Evolutionary conservation across 2,113 vertebrate species (phyloP), one percentile per base, ranked within the genome.

Genomic region (Apodemus sylvaticus): DNA sequence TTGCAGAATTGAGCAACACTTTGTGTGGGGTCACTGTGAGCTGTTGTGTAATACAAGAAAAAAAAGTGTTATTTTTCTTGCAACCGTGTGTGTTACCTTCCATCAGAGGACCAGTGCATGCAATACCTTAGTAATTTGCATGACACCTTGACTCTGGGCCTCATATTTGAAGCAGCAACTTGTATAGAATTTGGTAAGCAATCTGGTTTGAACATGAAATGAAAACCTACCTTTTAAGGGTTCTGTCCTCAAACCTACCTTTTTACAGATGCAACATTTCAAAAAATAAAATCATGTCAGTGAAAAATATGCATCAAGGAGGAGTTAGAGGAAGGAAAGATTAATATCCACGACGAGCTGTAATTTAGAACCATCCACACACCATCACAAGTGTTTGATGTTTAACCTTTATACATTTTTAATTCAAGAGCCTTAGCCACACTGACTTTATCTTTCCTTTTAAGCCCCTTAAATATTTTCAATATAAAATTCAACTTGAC

Each of bases 381-480:
- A 71, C 39, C 79, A 51, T 77, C 42, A 60, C 1, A 2, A 66
- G 78, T 82, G 95, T 73, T 94, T 98, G 86, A 97, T 96, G 76
- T 78, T 91, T 86, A 90, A 48, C 79, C 86, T 94, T 96, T 96
- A 95, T 97, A 96, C 91, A 98, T 98, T 96, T 94, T 97, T 96
- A 98, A 94, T 94, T 64, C 73, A 93, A 91, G 74, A 94, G 86
- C n/a, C 36, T 96, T 66, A 89, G 94, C 70, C 17, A 94, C 31
- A 92, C 42, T 90, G 92, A 77, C 24, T 94, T 95, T 93, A 76
- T 86, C 77, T 86, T 51, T 86, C 29, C n/a, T 74, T 60, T 42
- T 91, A 96, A 96, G 24, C 36, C n/a, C 20, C 74, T 95, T 94
- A 88, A 79, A 76, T 42, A 29, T 64, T 74, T 60, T 94, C 60